phyloP scores from a whole-genome alignment of 2,888 invertebrate species.

The Drosophila robusta region DNA sequence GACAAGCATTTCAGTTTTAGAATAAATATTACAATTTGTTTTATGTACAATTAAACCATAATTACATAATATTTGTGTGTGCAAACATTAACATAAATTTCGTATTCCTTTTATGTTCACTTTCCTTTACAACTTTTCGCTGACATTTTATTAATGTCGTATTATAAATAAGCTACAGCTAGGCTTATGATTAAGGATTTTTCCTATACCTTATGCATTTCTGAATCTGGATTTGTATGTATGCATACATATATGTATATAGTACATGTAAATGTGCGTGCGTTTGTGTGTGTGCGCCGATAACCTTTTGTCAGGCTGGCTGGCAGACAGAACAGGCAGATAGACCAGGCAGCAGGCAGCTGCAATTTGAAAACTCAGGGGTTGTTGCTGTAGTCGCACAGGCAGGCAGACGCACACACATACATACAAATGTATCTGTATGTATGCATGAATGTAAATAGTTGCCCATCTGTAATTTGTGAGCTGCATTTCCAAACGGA shows the following conservation, averaged over 20 bases:
- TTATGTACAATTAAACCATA: too few species aligned
- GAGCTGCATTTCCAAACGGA: constrained; percentile 42
- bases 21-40: neutral
- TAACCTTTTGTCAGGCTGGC: constrained; percentile 63
- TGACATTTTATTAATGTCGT: neutral
- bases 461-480: constrained; percentile 22
- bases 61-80: too few species aligned
- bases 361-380: constrained; percentile 49
- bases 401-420: neutral
- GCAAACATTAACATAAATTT: neutral
- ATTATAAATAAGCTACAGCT: neutral
- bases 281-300: constrained; percentile 41
- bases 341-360: constrained; percentile 43
- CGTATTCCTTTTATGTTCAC: neutral
- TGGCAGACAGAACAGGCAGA: constrained; percentile 26
- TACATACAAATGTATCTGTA: neutral
- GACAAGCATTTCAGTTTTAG: too few species aligned
- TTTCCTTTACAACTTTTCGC: neutral
- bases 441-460: constrained; percentile 14
- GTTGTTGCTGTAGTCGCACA: constrained; percentile 29
- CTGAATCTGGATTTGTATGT: constrained; percentile 3
- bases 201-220: neutral
- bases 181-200: constrained; percentile 15
- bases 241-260: neutral
- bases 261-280: constrained; percentile 3